Base-by-base conservation (phyloP, 2,888 invertebrate genomes). In the Drosophila pullipes region DNA sequence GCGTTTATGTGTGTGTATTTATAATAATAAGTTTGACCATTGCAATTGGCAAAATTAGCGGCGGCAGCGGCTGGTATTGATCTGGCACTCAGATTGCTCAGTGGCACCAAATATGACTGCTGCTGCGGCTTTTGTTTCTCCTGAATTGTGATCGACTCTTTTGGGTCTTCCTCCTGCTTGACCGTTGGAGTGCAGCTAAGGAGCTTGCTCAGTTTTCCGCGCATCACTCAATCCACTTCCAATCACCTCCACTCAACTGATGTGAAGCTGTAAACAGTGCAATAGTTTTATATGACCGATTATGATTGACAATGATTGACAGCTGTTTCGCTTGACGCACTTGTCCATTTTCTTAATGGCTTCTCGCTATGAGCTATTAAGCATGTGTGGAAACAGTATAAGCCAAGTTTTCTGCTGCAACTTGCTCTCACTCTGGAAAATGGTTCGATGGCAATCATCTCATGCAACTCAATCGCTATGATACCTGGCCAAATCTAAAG, bases 171-270 rank as follows among this genome's bases (percentile, higher is more conserved):
- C 9, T 64, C 53, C 28, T 63, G 57, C 9, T 60, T 57, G n/a
- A 11, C 11, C 11, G 60, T 47, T 11, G 67, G 58, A 9, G 74
- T 69, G 65, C 83, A 84, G 58, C 69, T 55, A 18, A 84, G 80
- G 28, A 74, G 68, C 33, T 66, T 72, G 52, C 50, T 60, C 44
- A 84, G 53, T 31, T 55, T 74, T 9, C 52, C 53, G 58, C 89
- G n/a, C 41, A 41, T 41, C 22, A 22, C 44, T n/a, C 41, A 41
- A n/a, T 41, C 10, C 39, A 41, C n/a, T 2, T 16, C 37, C 37
- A 37, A 6, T 37, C 37, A 37, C 6, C 37, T 16, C 4, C n/a
- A 41, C 4, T 5, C 11, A 41, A 41, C 41, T 44, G 41, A n/a
- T 5, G 5, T 44, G 41, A 11, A 41, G 11, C 11, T 5, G 11